These are phyloP conservation scores for Augochlorella aurata DNA, from an alignment of 2,888 invertebrate genomes.

Conservation along the genomic window DNA sequence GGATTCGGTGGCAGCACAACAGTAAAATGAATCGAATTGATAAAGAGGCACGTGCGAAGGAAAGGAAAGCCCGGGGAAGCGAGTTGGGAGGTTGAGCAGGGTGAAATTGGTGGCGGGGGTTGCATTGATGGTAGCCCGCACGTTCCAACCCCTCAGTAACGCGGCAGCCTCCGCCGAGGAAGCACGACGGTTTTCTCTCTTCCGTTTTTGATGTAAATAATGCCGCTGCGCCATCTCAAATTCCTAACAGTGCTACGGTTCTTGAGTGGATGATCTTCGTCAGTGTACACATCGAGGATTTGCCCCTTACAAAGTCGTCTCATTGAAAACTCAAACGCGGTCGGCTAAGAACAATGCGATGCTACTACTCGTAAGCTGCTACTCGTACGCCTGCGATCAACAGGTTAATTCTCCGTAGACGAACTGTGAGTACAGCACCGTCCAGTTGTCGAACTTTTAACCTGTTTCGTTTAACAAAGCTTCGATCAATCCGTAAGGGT, in stretches of 20 bases:
- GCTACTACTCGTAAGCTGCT: constrained; percentile 12
- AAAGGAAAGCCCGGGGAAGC: constrained; percentile 40
- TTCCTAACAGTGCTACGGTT: neutral
- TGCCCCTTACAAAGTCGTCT: neutral
- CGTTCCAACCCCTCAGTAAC: constrained; percentile 64
- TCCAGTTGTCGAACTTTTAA: neutral
- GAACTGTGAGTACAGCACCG: constrained; percentile 42
- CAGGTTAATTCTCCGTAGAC: constrained; percentile 59
- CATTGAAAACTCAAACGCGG: neutral
- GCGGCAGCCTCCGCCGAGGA: constrained; percentile 56
- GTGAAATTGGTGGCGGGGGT: constrained; percentile 35
- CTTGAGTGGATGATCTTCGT: neutral
- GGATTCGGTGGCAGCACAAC: neutral
- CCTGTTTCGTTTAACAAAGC: neutral
- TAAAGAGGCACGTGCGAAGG: constrained; percentile 58
- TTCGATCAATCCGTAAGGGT: neutral
- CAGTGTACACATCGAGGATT: neutral
- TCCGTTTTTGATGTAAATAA: constrained; percentile 24
- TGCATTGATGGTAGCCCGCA: constrained; percentile 40
- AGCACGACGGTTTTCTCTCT: constrained; percentile 16
- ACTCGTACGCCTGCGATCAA: constrained; percentile 53
- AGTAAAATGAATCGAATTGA: constrained; percentile 48
- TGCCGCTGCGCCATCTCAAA: neutral
- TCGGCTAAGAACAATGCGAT: constrained; percentile 36
- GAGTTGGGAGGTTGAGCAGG: constrained; percentile 34